Base-by-base conservation (phyloP, 2,888 invertebrate species). In the Trichacis sp. region DNA sequence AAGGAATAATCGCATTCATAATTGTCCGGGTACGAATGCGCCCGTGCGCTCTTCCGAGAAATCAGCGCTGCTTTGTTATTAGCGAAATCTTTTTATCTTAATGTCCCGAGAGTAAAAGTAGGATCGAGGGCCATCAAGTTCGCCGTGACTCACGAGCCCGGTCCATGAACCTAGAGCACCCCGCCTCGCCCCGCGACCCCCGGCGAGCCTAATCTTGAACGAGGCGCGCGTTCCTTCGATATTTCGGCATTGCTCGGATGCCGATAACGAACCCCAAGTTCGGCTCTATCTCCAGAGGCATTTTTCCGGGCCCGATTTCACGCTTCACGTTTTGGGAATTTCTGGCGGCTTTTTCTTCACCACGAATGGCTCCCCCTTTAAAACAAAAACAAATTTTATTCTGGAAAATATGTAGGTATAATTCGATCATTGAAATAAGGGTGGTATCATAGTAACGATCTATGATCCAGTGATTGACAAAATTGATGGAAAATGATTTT, bases 211-310 rank as follows among this genome's bases (percentile, higher is more conserved):
- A 73, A n/a, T n/a, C 73, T 71, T 69, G 56, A 70, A 49, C 60
- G 59, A 66, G 70, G 55, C 60, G 66, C 64, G 68, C 74, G 71
- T 73, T 73, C 69, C 69, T 71, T 60, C 68, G 75, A 77, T 77
- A 77, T 69, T 60, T 24, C 66, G 20, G 68, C 75, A 76, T 77
- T 73, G 69, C 70, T 74, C 65, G 75, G 66, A 77, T 76, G 64
- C 71, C 68, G 49, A 60, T 65, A 60, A 60, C 56, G 54, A 52
- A 48, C 42, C 4, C 15, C 43, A 9, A 64, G 64, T 64, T 50
- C 62, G 61, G 38, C 55, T 63, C 60, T 66, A 66, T 64, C 62
- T 61, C 60, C 56, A 60, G 56, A 64, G 64, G 57, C 50, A 55
- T 62, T 66, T 69, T 64, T 66, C 59, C 59, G 54, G 56, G 56